Percentiles rank a stretch among this genome's conserved stretches.
Conservation (phyloP, 2,113 vertebrate genomes). For the Perccottus glenii region DNA sequence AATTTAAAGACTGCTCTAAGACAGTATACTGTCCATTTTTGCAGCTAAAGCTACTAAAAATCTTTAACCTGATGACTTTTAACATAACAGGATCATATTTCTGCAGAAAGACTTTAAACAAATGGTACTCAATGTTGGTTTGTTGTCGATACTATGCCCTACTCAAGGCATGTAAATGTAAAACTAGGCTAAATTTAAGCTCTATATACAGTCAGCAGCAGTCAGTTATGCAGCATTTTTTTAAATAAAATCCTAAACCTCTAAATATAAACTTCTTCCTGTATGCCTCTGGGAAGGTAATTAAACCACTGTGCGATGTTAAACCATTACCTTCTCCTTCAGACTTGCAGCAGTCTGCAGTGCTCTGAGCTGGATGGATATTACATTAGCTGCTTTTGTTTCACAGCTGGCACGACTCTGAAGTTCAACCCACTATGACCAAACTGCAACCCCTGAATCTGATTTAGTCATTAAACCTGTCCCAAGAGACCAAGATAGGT, state of each 20-base stretch:
- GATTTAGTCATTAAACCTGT: slow-evolving; percentile 52
- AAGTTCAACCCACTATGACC: slow-evolving; percentile 45
- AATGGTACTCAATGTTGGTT: neutral
- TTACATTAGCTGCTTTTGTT: slow-evolving; percentile 55
- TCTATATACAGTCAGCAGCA: neutral
- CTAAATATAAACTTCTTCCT: neutral
- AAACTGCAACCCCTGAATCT: slow-evolving; percentile 31
- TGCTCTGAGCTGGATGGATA: slow-evolving; percentile 29
- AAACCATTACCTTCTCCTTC: slow-evolving; percentile 7
- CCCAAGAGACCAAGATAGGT: slow-evolving; percentile 33
- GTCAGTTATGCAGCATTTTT: slow-evolving; percentile 1
- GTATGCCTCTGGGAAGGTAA: neutral
- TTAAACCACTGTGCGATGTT: neutral
- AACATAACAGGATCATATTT: too few species aligned
- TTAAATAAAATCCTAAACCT: slow-evolving; percentile 10
- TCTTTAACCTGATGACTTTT: too few species aligned
- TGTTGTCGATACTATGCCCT: neutral
- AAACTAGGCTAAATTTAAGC: neutral
- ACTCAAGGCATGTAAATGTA: neutral
- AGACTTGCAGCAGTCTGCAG: slow-evolving; percentile 22
- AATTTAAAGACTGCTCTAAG: too few species aligned
- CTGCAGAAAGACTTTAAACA: too few species aligned
- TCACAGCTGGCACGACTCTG: slow-evolving; percentile 40
- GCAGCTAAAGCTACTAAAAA: too few species aligned
- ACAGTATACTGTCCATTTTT: too few species aligned